Base-by-base conservation (phyloP, 2,888 invertebrate species). In the Hypsopygia costalis region DNA sequence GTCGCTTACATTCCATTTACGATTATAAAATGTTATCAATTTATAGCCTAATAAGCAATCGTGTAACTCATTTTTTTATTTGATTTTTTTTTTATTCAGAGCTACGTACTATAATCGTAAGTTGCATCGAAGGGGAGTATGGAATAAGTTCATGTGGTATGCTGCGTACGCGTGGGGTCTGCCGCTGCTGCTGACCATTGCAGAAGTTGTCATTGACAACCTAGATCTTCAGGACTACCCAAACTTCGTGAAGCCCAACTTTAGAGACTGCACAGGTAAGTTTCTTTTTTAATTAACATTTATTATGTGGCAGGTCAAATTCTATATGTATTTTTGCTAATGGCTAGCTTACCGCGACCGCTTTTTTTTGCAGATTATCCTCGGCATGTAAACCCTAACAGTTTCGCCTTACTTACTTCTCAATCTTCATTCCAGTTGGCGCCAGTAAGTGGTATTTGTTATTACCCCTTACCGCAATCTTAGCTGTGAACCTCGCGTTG, bases 121-220 rank as follows among this genome's bases (percentile, higher is more conserved):
- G n/a, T n/a, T n/a, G n/a, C n/a, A 62, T 35, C 55, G 61, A 0
- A 49, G 50, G 1, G 61, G 62, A 0, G 48, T 55, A 3, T 8
- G 28, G 0, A 44, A 51, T 7, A 71, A 69, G 42, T 70, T 70
- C 34, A 1, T 47, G n/a, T 52, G 58, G 47, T 74, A 74, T 41
- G 53, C 57, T 7, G n/a, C 55, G 1, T 72, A 61, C 34, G 70
- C 59, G 1, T 74, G 53, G 50, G 72, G 73, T 0, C 12, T 20
- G 1, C 59, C 72, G 0, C 32, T 59, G 0, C 21, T 49, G 2
- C 40, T 65, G 11, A 55, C 55, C 0, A 35, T 49, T 4, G 35
- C 45, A 2, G 43, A 49, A 0, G 42, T 41, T 1, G 6, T 47
- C 2, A 39, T 64, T 3, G 59, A 65, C 36, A 20, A 22, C 1